Percentiles rank a stretch among this genome's conserved stretches.
Conservation (phyloP, 1,140 invertebrate genomes). For the Drosophila bocqueti region DNA sequence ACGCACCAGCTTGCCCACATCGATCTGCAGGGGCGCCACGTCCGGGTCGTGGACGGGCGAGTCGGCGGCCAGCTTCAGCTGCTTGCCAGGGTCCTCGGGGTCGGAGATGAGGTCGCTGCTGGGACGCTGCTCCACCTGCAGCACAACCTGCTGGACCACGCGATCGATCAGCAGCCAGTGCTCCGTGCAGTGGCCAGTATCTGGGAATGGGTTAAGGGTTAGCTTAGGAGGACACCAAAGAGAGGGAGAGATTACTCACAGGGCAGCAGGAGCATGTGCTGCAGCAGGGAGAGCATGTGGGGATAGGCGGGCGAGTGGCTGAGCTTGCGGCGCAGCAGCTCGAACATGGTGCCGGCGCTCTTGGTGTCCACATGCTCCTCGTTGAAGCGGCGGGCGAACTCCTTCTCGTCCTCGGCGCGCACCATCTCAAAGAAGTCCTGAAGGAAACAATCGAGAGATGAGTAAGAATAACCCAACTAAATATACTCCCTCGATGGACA, state of each 20-base stretch:
- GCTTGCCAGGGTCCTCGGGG: constrained; percentile 66
- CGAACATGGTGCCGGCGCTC: constrained; percentile 97
- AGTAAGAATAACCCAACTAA: accelerated
- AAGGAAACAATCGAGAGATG: accelerated
- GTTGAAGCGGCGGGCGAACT: constrained; percentile 95
- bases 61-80: constrained; percentile 62
- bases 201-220: constrained; percentile 82
- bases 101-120: constrained; percentile 78
- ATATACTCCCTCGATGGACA: background rate
- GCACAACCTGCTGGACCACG: constrained; percentile 97
- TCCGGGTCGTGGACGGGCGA: constrained; percentile 90
- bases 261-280: constrained; percentile 96
- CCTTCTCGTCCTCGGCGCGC: constrained; percentile 97
- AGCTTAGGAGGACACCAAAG: background rate
- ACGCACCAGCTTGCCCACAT: constrained; percentile 96
- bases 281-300: constrained; percentile 95
- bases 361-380: constrained; percentile 97
- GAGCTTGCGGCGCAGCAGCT: constrained; percentile 94
- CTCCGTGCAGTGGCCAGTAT: constrained; percentile 92
- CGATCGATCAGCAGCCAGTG: constrained; percentile 98
- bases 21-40: constrained; percentile 93
- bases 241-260: constrained; percentile 87
- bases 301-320: constrained; percentile 97
- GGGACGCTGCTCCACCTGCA: constrained; percentile 89
- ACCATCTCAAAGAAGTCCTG: constrained; percentile 99